Percentiles rank a stretch among this genome's conserved stretches.
Conservation (phyloP, 2,888 invertebrate genomes). For the Pycnomerus fuliginosus region DNA sequence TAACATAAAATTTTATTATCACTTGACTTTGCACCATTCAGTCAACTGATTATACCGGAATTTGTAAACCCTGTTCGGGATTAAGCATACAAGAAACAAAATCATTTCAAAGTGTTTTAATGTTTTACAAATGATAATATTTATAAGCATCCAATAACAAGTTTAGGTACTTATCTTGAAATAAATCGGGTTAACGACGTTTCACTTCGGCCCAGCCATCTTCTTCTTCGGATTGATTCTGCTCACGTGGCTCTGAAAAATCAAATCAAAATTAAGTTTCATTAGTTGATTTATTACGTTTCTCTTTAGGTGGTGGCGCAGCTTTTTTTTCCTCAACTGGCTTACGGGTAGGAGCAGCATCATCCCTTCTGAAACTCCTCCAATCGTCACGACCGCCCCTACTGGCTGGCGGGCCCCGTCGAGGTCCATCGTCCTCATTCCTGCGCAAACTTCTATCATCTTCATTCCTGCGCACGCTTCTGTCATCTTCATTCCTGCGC, state of each 20-base stretch:
- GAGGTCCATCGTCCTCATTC: not conserved
- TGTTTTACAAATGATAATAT: too few relatives aligned
- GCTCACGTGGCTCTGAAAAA: slow-evolving; percentile 38
- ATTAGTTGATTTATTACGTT: not conserved
- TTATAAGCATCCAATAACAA: too few relatives aligned
- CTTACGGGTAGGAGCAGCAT: not conserved
- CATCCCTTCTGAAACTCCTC: not conserved
- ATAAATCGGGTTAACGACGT: slow-evolving; percentile 45
- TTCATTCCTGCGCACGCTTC: slow-evolving; percentile 23
- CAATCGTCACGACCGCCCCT: not conserved
- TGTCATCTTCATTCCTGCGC: slow-evolving; percentile 22
- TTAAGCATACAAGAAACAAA: too few relatives aligned
- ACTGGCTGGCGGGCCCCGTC: not conserved
- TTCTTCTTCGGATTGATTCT: slow-evolving; percentile 39
- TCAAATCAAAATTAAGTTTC: too few relatives aligned
- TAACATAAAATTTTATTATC: too few relatives aligned
- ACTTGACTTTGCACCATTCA: too few relatives aligned
- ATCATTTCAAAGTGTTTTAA: too few relatives aligned
- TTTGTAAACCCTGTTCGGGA: too few relatives aligned
- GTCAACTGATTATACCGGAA: too few relatives aligned
- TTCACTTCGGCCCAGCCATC: slow-evolving; percentile 47
- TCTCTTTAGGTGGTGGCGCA: not conserved
- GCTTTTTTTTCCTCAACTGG: not conserved
- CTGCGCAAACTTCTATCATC: slow-evolving; percentile 21
- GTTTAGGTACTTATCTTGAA: too few relatives aligned